Percentiles rank a stretch among this genome's conserved stretches.
These are phyloP conservation scores for Heterocephalus glaber DNA, from an alignment of 2,113 vertebrate species.

Conservation along the genomic window DNA sequence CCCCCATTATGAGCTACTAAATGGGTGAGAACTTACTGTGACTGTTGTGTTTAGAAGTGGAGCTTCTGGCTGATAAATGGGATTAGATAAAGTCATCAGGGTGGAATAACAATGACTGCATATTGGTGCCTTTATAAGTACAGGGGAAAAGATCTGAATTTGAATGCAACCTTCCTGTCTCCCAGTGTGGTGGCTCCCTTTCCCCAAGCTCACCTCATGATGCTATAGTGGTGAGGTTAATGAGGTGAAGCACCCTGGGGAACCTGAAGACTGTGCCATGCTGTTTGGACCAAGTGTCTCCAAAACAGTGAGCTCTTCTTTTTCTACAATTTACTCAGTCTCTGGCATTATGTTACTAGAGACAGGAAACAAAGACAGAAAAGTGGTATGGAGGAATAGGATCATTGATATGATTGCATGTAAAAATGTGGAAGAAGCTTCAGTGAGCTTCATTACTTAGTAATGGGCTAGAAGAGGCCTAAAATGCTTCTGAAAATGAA, in stretches of 20 bases:
- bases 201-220: fast-evolving
- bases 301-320: background rate
- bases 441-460: background rate
- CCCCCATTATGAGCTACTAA: background rate
- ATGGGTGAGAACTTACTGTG: background rate
- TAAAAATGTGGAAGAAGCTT: background rate
- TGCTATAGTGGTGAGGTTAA: too few relatives aligned
- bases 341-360: background rate
- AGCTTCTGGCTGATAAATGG: background rate
- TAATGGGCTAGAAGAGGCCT: background rate
- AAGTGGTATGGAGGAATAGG: background rate
- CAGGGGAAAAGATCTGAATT: background rate
- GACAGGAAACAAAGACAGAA: background rate
- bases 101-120: background rate
- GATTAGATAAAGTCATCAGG: background rate
- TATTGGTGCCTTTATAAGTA: background rate
- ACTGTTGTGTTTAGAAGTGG: background rate
- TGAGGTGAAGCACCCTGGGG: too few relatives aligned
- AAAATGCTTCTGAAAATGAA: background rate
- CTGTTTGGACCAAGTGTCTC: background rate
- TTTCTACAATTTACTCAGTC: background rate
- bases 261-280: too few relatives aligned
- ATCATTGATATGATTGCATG: background rate
- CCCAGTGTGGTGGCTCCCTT: background rate
- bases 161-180: too few relatives aligned